phyloP scores from a whole-genome alignment of 2,113 vertebrate genomes.

The Microcebus ravelobensis region DNA sequence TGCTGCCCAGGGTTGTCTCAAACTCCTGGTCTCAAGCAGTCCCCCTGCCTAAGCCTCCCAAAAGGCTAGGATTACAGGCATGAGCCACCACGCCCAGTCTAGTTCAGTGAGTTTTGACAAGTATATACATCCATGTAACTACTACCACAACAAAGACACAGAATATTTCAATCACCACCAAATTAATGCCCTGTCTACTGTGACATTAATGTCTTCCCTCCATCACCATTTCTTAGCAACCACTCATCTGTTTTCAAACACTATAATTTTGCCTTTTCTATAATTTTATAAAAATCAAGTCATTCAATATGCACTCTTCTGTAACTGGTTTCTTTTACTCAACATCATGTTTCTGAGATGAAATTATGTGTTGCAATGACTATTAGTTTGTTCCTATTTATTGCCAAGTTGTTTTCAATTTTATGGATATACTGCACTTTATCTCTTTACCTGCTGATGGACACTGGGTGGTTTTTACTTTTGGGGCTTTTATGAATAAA shows the following conservation, averaged over 20 bases:
- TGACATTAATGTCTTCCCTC: background rate
- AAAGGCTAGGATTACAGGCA: too few relatives aligned
- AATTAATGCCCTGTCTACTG: background rate
- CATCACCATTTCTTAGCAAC: background rate
- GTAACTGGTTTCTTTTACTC: background rate
- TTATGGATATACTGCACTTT: background rate
- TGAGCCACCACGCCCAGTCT: too few relatives aligned
- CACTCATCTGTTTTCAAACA: background rate
- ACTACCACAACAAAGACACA: background rate
- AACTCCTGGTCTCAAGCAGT: too few relatives aligned
- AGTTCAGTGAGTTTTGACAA: conserved; percentile 9
- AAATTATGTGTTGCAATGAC: background rate
- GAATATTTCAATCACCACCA: background rate
- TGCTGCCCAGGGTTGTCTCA: too few relatives aligned
- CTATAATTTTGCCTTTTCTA: background rate
- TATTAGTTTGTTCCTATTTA: background rate
- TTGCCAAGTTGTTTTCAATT: background rate
- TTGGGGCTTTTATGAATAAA: background rate
- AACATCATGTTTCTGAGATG: background rate
- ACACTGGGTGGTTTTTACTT: background rate
- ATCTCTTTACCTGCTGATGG: background rate
- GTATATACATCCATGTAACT: background rate
- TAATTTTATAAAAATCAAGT: conserved; percentile 35
- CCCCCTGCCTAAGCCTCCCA: too few relatives aligned
- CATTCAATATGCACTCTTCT: background rate